Base-by-base conservation (phyloP, 2,797 vertebrate species). In the Crenichthys baileyi region DNA sequence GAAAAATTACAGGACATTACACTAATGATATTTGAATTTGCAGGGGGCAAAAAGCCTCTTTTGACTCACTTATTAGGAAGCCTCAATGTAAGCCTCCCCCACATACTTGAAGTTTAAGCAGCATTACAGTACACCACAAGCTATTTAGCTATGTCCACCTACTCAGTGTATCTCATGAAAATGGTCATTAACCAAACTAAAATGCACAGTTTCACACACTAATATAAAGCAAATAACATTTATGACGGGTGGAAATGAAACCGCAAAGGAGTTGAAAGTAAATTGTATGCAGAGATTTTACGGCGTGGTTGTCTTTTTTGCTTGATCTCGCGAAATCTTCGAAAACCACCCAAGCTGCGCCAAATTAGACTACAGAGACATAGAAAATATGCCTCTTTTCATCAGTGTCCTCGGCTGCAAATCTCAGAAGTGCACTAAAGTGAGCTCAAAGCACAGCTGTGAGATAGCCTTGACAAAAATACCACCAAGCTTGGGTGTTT, bases 1-100 rank as follows among this genome's bases (percentile, higher is more conserved):
- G 82, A 90, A 85, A 89, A 83, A 88, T 89, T 89, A 89, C 31
- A 85, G 78, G 70, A 87, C 77, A 89, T 91, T 91, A 88, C 56
- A 72, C 75, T 80, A 87, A 92, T 90, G 87, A 91, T 91, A 79
- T 84, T 77, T 86, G 79, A 89, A 89, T 89, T 92, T 89, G 88
- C 83, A 76, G 88, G 86, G 73, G 87, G 68, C 70, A 88, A 86
- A 87, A 85, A 70, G 51, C 31, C 74, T 79, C 73, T 85, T 85
- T 86, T 76, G 73, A 85, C 79, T 91, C 80, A 36, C 6, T 85
- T 85, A 90, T 80, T 87, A 88, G 82, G 86, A 79, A 77, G 83
- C 87, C 76, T 75, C 78, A 75, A 80, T 78, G 72, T 70, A 83
- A 72, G 75, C 86, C 86, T 89, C 91, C 88, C 81, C 89, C 84